These are phyloP conservation scores for Acanthosepion lycidas DNA, from an alignment of 2,888 invertebrate genomes.

Conservation along the genomic window DNA sequence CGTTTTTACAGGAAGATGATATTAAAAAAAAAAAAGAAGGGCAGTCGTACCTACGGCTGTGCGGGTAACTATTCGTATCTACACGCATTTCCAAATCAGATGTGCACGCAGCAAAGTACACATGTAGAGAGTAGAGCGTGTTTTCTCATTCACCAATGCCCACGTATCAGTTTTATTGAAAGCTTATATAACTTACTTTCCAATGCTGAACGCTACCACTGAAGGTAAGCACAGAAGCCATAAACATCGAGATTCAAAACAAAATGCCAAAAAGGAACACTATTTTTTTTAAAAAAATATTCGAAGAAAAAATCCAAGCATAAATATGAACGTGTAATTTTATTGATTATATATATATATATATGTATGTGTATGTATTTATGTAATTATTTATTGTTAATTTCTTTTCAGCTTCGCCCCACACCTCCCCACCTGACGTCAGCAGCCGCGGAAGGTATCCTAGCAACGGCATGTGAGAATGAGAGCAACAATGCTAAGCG, in stretches of 20 bases:
- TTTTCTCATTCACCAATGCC: background rate
- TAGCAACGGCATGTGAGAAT: slow-evolving; percentile 96
- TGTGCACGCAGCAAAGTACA: background rate
- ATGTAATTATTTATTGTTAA: background rate
- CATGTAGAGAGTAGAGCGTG: background rate
- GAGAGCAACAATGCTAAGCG: slow-evolving; percentile 97
- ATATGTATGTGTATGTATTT: background rate
- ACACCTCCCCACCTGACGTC: slow-evolving; percentile 97
- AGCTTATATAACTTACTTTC: background rate
- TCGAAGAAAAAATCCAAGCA: background rate
- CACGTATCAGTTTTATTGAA: background rate
- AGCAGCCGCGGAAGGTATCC: slow-evolving; percentile 95
- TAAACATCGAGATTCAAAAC: background rate
- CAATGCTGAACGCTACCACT: too few species aligned
- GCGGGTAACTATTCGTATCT: background rate
- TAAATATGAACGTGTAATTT: background rate
- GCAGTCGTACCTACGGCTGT: background rate
- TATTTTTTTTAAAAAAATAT: background rate
- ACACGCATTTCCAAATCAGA: background rate
- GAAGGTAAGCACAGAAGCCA: background rate
- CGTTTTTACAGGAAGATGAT: background rate
- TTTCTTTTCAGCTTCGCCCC: slow-evolving; percentile 84
- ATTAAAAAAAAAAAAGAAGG: background rate
- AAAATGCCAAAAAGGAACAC: background rate
- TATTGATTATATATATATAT: slow-evolving; percentile 4